Percentiles rank a stretch among this genome's conserved stretches.
phyloP scores from a whole-genome alignment of 2,797 vertebrate genomes.

The Sebastiscus tertius region DNA sequence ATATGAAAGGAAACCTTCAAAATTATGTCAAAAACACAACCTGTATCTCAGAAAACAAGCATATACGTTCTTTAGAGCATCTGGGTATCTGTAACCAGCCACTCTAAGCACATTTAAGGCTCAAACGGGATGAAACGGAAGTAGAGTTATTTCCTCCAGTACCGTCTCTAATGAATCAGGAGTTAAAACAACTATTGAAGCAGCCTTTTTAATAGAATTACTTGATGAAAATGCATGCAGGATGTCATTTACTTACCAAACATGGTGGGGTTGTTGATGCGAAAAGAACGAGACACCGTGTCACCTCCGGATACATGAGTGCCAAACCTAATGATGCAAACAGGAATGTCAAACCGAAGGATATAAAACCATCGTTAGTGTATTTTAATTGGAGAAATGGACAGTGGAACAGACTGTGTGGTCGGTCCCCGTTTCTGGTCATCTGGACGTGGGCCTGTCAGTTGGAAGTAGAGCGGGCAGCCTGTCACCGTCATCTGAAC shows the following conservation, averaged over 20 bases:
- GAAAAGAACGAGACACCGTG: slow-evolving; percentile 84
- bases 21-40: neutral
- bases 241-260: slow-evolving; percentile 82
- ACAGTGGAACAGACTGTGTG: slow-evolving; percentile 76
- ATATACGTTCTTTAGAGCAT: neutral
- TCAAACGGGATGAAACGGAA: neutral
- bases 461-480: slow-evolving; percentile 91
- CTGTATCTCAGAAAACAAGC: neutral
- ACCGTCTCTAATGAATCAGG: neutral
- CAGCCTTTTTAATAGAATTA: neutral
- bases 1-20: neutral
- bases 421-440: slow-evolving; percentile 78
- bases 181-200: neutral
- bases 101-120: neutral
- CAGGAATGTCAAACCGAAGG: neutral
- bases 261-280: slow-evolving; percentile 89
- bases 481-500: slow-evolving; percentile 89
- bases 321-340: slow-evolving; percentile 85
- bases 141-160: neutral
- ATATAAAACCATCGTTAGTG: neutral
- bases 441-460: slow-evolving; percentile 81
- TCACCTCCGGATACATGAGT: slow-evolving; percentile 89
- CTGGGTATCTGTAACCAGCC: neutral
- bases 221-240: neutral
- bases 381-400: neutral